Base-by-base conservation (phyloP, 1,140 invertebrate species). In the Heliconius hermathena region DNA sequence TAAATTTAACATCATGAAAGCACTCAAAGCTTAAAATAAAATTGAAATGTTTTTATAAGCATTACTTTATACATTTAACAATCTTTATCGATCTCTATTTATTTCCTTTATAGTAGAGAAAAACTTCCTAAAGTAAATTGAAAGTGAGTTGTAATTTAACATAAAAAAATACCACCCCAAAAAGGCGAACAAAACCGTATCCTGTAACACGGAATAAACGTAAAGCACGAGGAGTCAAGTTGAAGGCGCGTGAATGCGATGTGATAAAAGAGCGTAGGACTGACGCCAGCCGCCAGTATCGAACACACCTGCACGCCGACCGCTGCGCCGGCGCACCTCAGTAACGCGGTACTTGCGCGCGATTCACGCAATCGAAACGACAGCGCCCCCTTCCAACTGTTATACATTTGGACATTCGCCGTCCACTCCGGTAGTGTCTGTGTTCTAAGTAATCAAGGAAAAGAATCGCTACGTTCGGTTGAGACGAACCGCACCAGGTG, bases 221-320 rank as follows among this genome's bases (percentile, higher is more conserved):
- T 66, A 84, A 82, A 80, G 75, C 83, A 85, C 83, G 85, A 85
- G 85, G 79, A 90, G 88, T 90, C 89, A 91, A 91, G 90, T 90
- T 90, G 87, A 91, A 91, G 89, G 88, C 86, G 88, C 86, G 88
- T 85, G 85, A 86, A 85, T 87, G 87, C 89, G 89, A 92, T 91
- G 86, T 93, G 89, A 93, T 94, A 93, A 91, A 94, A 93, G 91
- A 87, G 88, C 83, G 84, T 77, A 83, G 76, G 79, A 81, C 71
- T 73, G 83, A 76, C 89, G 90, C 90, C 89, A 90, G 89, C 87
- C 82, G 89, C 85, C 91, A 94, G 93, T 94, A 93, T 84, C 80
- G 81, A 88, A 60, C 81, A 84, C 82, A 89, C 88, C 84, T 89
- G 87, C 88, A 82, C 76, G 83, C 74, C 80, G 83, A 82, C 79